phyloP scores from a whole-genome alignment of 2,113 vertebrate genomes.

The Cygnus buccinator region DNA sequence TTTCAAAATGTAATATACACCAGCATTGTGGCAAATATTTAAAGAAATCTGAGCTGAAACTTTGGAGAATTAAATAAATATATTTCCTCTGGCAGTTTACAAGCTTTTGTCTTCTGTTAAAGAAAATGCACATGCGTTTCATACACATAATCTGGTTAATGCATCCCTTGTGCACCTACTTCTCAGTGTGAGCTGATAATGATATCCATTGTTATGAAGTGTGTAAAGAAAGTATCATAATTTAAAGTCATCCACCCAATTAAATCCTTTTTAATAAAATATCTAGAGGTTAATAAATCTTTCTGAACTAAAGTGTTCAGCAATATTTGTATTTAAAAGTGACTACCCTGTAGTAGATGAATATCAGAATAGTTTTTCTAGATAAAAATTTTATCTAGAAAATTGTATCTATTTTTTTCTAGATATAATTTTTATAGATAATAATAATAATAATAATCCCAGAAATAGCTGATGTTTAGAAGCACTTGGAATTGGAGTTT shows the following conservation, averaged over 20 bases:
- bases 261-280: background rate
- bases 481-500: background rate
- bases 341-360: background rate
- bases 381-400: no score
- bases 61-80: background rate
- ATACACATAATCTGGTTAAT: background rate
- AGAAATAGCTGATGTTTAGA: no score
- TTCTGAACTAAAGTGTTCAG: background rate
- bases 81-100: background rate
- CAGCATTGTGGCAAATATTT: background rate
- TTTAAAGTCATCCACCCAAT: background rate
- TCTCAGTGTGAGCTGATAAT: background rate
- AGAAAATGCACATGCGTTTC: background rate
- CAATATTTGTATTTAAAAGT: background rate
- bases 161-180: background rate
- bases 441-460: no score
- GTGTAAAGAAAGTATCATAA: background rate
- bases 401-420: no score
- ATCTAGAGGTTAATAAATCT: background rate
- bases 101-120: background rate
- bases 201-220: background rate
- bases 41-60: background rate
- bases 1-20: background rate
- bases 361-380: slow-evolving; percentile 1
- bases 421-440: no score